phyloP scores from a whole-genome alignment of 2,888 invertebrate genomes.

The Rutpela maculata region DNA sequence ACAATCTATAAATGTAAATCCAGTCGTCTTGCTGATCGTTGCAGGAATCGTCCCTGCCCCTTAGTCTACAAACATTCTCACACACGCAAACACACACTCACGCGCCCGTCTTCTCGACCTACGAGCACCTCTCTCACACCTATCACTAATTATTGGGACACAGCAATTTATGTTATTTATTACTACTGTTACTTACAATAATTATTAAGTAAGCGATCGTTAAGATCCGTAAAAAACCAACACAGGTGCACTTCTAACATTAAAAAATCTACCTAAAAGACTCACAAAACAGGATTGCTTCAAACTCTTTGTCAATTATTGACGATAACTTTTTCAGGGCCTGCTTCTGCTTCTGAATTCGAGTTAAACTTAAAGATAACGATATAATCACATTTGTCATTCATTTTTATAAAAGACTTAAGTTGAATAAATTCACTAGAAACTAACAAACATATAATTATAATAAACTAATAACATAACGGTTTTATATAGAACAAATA shows the following conservation, averaged over 20 bases:
- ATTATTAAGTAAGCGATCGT: conserved; percentile 60
- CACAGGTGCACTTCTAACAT: conserved; percentile 61
- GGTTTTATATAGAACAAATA: conserved; percentile 68
- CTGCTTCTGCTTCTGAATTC: conserved; percentile 66
- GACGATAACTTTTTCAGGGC: conserved; percentile 60
- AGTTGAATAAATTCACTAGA: conserved; percentile 71
- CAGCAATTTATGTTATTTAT: conserved; percentile 70
- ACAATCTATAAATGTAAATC: no score
- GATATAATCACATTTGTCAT: conserved; percentile 70
- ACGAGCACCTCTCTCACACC: conserved; percentile 66
- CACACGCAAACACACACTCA: conserved; percentile 38
- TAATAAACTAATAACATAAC: conserved; percentile 73
- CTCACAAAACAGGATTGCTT: conserved; percentile 54
- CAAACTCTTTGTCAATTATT: conserved; percentile 47
- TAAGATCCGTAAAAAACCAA: conserved; percentile 62
- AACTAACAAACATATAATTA: conserved; percentile 73
- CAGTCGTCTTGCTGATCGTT: no score
- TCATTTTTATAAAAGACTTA: conserved; percentile 64
- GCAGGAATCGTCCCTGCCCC: no score
- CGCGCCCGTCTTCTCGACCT: conserved; percentile 52
- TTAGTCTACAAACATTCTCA: conserved; percentile 52
- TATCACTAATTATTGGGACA: conserved; percentile 74
- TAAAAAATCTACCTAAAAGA: conserved; percentile 60
- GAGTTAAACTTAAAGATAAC: conserved; percentile 67
- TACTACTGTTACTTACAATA: conserved; percentile 64